A percentile compares a stretch with the other conserved stretches of the same genome.
Evolutionary conservation across 2,113 vertebrate genomes (phyloP).

Genomic region (Paramisgurnus dabryanus): DNA sequence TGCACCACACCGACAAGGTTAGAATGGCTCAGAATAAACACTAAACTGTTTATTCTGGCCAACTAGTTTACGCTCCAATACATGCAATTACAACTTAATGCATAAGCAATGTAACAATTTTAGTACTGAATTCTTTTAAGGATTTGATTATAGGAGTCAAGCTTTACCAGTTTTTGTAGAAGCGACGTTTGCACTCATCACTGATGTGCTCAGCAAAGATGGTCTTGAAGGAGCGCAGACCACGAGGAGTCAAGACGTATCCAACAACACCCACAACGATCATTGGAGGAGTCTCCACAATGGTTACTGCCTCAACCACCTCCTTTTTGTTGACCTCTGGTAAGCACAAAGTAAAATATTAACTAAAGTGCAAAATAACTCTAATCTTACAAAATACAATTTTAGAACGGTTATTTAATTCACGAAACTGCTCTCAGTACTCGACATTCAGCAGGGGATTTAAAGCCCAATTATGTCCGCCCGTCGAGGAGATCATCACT

Average conservation of each 20-base stretch:
- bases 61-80: constrained; percentile 60
- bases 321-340: constrained; percentile 99
- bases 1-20: constrained; percentile 72
- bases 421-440: constrained; percentile 68
- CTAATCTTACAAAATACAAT: too few relatives aligned
- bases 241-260: constrained; percentile 89
- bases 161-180: constrained; percentile 98
- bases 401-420: background rate
- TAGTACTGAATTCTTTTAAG: too few relatives aligned
- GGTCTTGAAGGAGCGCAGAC: constrained; percentile 94
- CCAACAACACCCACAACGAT: constrained; percentile 91
- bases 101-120: too few relatives aligned
- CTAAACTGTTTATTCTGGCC: constrained; percentile 41
- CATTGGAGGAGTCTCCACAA: constrained; percentile 96
- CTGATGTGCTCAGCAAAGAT: constrained; percentile 96
- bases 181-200: constrained; percentile 96
- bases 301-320: constrained; percentile 94
- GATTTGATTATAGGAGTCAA: background rate
- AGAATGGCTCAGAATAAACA: constrained; percentile 61
- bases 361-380: too few relatives aligned
- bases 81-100: background rate
- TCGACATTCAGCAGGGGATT: constrained; percentile 79
- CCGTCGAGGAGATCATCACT: constrained; percentile 80
- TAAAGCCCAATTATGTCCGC: constrained; percentile 74
- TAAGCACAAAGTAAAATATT: background rate